phyloP scores from a whole-genome alignment of 1,140 invertebrate genomes.

The Bacillus rossius region DNA sequence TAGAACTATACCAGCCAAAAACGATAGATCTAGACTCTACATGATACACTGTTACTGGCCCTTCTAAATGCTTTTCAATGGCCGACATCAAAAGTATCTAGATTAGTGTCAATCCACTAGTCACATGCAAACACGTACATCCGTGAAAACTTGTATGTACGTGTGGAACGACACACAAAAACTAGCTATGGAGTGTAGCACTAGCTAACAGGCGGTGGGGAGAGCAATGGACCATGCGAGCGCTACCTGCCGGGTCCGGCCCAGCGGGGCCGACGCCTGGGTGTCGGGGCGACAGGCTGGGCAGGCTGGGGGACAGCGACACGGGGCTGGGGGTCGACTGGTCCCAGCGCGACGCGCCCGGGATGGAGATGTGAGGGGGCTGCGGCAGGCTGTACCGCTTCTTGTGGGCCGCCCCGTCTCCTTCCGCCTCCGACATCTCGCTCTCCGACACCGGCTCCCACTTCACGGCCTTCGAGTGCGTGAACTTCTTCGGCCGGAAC shows the following conservation, averaged over 20 bases:
- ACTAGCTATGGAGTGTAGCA: too few species aligned
- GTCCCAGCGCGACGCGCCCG: conserved; percentile 44
- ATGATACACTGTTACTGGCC: too few species aligned
- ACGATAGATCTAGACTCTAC: too few species aligned
- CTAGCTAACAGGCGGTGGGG: too few species aligned
- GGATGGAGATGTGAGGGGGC: conserved; percentile 31
- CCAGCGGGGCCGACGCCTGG: conserved; percentile 38
- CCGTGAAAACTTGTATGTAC: too few species aligned
- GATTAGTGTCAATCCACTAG: too few species aligned
- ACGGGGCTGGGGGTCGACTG: conserved; percentile 50
- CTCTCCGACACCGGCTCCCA: conserved; percentile 60
- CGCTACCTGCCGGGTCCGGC: conserved; percentile 43
- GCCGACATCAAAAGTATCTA: too few species aligned
- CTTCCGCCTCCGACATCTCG: conserved; percentile 48
- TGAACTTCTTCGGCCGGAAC: conserved; percentile 41
- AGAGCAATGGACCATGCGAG: too few species aligned
- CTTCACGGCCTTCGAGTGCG: conserved; percentile 48
- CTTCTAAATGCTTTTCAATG: too few species aligned
- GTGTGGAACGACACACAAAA: too few species aligned
- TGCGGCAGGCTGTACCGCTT: conserved; percentile 40
- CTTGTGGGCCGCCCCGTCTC: conserved; percentile 2
- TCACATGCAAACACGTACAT: too few species aligned
- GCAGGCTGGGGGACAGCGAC: conserved; percentile 53
- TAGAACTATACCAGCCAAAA: too few species aligned
- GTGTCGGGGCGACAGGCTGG: conserved; percentile 47